Conservation (phyloP, 2,888 invertebrate genomes). For the Meiosimyza decipiens region DNA sequence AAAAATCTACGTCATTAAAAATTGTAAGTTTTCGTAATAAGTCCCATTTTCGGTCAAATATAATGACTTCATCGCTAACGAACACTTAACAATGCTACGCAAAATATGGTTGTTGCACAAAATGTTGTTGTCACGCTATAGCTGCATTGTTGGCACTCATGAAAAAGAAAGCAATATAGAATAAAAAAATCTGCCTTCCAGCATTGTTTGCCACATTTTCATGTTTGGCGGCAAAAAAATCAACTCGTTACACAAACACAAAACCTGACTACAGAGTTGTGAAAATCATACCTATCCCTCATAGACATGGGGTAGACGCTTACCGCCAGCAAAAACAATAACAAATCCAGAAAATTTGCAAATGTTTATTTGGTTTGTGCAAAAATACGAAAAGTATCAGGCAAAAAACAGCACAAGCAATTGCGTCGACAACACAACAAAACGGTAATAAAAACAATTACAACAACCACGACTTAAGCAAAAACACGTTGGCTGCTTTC, state of each 20-base stretch:
- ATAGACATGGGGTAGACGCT: constrained; percentile 4
- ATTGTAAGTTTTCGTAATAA: too few species aligned
- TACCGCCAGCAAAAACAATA: constrained; percentile 7
- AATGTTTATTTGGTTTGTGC: constrained; percentile 29
- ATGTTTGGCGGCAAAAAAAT: constrained; percentile 32
- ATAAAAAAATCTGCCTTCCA: background rate
- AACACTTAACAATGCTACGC: too few species aligned
- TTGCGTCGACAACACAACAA: constrained; percentile 2
- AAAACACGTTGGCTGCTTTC: background rate
- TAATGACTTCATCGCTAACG: too few species aligned
- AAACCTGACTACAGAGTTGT: background rate
- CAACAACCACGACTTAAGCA: constrained; percentile 20
- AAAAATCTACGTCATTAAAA: too few species aligned
- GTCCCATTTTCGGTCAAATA: too few species aligned
- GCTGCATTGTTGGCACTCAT: constrained; percentile 12
- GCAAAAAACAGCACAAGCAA: constrained; percentile 19
- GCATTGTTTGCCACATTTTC: constrained; percentile 23
- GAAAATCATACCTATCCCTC: too few species aligned
- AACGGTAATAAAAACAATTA: constrained; percentile 15
- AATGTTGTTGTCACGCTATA: constrained; percentile 25
- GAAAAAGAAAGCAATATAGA: background rate
- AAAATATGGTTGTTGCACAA: constrained; percentile 10
- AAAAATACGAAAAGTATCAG: background rate
- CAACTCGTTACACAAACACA: constrained; percentile 26
- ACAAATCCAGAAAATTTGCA: constrained; percentile 30